phyloP scores from a whole-genome alignment of 2,888 invertebrate species.

The Aphodius sticticus region DNA sequence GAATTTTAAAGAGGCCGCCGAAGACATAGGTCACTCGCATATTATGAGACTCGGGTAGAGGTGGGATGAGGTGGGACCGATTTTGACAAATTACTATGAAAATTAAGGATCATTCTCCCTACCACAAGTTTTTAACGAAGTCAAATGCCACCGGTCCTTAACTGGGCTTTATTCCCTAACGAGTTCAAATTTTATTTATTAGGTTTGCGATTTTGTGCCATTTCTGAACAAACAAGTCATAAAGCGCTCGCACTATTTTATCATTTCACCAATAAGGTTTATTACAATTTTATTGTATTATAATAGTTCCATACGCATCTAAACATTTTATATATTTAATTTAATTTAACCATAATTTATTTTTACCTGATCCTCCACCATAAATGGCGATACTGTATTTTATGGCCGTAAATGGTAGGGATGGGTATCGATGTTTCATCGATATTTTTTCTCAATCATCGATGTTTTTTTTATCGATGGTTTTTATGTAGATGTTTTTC shows the following conservation, averaged over 20 bases:
- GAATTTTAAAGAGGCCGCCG: not conserved
- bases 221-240: not conserved
- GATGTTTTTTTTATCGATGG: too few relatives aligned
- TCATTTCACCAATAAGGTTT: not conserved
- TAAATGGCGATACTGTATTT: too few relatives aligned
- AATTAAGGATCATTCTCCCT: not conserved
- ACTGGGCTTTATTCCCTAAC: not conserved
- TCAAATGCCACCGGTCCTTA: not conserved
- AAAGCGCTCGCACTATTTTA: not conserved
- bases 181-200: slow-evolving; percentile 4
- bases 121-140: not conserved
- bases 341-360: too few relatives aligned
- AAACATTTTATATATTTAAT: too few relatives aligned
- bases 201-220: not conserved
- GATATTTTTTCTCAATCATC: too few relatives aligned
- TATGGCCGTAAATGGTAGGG: too few relatives aligned
- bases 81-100: not conserved
- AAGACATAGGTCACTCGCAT: not conserved
- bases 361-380: too few relatives aligned
- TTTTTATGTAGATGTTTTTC: too few relatives aligned
- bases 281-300: not conserved
- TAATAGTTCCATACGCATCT: too few relatives aligned
- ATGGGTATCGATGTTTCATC: too few relatives aligned
- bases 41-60: not conserved
- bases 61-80: not conserved